These are phyloP conservation scores for Anastrepha obliqua DNA, from an alignment of 1,140 invertebrate genomes.

Conservation along the genomic window DNA sequence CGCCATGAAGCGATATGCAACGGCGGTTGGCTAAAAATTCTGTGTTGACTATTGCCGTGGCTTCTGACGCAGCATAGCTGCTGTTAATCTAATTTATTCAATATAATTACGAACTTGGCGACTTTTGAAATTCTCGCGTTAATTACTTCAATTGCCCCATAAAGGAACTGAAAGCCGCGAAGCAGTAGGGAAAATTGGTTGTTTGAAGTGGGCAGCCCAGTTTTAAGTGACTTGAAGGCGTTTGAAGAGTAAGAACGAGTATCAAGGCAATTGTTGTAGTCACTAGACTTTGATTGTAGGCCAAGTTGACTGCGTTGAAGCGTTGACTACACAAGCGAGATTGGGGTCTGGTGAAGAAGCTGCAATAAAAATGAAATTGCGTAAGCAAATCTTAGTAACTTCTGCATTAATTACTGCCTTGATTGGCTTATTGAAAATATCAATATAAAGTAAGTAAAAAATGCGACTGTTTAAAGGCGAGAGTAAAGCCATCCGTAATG, in stretches of 20 bases:
- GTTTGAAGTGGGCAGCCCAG: constrained; percentile 20
- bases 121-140: constrained; percentile 72
- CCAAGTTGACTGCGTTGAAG: neutral
- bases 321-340: neutral
- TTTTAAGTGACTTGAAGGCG: constrained; percentile 10
- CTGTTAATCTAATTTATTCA: constrained; percentile 73
- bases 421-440: too few species aligned
- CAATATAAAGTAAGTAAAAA: too few species aligned
- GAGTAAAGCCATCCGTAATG: too few species aligned
- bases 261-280: neutral
- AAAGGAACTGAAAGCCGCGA: constrained; percentile 44
- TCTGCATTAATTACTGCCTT: neutral
- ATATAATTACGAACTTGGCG: constrained; percentile 73
- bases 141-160: constrained; percentile 71
- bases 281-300: constrained; percentile 1
- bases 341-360: neutral
- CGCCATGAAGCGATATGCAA: neutral
- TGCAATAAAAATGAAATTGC: constrained; percentile 6
- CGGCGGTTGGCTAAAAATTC: neutral
- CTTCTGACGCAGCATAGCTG: constrained; percentile 56
- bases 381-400: constrained; percentile 20
- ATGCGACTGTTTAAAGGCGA: too few species aligned
- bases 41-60: neutral
- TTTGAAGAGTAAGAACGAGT: neutral
- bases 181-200: neutral